Base-by-base conservation (phyloP, 2,113 vertebrate genomes). In the Mus spicilegus region DNA sequence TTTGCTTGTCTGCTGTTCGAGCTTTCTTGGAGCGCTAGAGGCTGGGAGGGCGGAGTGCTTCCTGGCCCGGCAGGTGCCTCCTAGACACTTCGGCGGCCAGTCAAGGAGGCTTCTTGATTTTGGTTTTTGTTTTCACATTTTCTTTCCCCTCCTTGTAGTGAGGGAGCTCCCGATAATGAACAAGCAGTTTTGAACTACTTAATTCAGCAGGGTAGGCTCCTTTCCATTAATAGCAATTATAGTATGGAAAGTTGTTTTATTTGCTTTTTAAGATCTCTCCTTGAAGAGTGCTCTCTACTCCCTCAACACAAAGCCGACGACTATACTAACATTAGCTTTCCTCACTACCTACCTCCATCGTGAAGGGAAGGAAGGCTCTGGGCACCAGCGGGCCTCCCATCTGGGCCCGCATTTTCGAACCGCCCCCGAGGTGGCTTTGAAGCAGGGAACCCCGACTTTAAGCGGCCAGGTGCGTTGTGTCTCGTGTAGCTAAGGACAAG, bases 91-190 rank as follows among this genome's bases (percentile, higher is more conserved):
- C 5, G 0, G 42, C 36, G 77, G 72, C 81, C 24, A 2, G 89
- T 96, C 33, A 82, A 95, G 72, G 67, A 95, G 85, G 77, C 65
- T 84, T 91, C 94, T 90, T 12, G 2, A 96, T 94, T 95, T 91
- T 80, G 88, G 61, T 56, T 97, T 93, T 95, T 95, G 90, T 97
- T 97, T 98, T 86, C 80, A 54, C 33, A 65, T 90, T 90, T 96
- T 87, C 54, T 91, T 89, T 81, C 7, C 61, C 72, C 51, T 70
- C 51, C 88, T 94, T 76, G 56, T n/a, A 87, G 85, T 95, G 87
- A 91, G 87, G 92, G 70, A 77, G 36, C 77, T 89, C 85, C 90
- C 5, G 46, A 16, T 75, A 76, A 95, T 87, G 63, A 92, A 87
- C 82, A 80, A 24, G 63, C 95, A 67, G 88, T 78, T 95, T 96